A percentile compares a stretch with the other conserved stretches of the same genome.
Conservation (phyloP, 2,888 invertebrate genomes). For the Tenthredo amoena region DNA sequence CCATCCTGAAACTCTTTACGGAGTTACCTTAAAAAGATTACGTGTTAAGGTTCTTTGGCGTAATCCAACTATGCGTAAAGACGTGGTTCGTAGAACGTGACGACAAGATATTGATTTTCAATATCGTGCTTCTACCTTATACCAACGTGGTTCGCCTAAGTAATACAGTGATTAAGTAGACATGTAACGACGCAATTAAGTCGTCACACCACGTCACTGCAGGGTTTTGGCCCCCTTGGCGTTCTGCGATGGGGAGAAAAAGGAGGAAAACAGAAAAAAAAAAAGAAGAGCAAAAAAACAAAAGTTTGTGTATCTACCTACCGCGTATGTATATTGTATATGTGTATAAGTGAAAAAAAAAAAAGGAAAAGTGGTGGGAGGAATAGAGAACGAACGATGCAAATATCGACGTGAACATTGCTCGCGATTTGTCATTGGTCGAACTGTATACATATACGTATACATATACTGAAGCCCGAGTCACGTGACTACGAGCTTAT, state of each 20-base stretch:
- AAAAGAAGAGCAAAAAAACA: not conserved
- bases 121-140: slow-evolving; percentile 43
- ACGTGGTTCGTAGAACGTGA: slow-evolving; percentile 6
- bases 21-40: slow-evolving; percentile 25
- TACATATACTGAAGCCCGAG: not conserved
- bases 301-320: not conserved
- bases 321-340: not conserved
- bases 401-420: slow-evolving; percentile 27
- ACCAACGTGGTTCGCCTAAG: slow-evolving; percentile 39
- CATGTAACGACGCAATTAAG: slow-evolving; percentile 39
- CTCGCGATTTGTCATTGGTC: slow-evolving; percentile 26
- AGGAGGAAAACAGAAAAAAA: not conserved
- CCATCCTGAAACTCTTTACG: slow-evolving; percentile 10
- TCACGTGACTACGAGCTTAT: slow-evolving; percentile 47
- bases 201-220: slow-evolving; percentile 31
- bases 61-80: slow-evolving; percentile 42
- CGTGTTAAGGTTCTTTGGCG: slow-evolving; percentile 29
- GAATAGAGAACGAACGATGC: not conserved
- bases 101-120: slow-evolving; percentile 50
- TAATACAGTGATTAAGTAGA: slow-evolving; percentile 48
- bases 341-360: not conserved
- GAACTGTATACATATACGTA: not conserved
- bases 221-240: not conserved
- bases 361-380: not conserved
- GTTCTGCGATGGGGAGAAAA: not conserved